Evolutionary conservation across 1,140 invertebrate genomes (phyloP), one percentile per base, ranked within the genome.

Genomic region (Formica exsecta): DNA sequence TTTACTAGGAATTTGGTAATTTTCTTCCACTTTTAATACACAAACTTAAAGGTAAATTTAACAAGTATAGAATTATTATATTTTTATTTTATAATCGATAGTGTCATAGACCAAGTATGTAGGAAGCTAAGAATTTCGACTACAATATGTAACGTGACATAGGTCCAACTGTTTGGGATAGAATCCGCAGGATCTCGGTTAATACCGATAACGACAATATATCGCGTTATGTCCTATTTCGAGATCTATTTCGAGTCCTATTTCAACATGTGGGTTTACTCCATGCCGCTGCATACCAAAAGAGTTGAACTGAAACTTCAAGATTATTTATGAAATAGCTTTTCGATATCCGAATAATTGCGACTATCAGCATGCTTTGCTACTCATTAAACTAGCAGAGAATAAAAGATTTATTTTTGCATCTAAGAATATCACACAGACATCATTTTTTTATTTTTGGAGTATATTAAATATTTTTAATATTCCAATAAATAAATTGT

Each of bases 121-220:
- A 36, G 41, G 29, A 66, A 77, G 25, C n/a, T 61, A 66, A 77
- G 29, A 66, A 77, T 51, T 77, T 77, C 75, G 36, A 77, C 61
- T 66, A 32, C 41, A 51, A 77, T 77, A 44, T 66, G 75, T 48
- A 77, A 77, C 36, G 61, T 13, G 61, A 65, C 66, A 77, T 66
- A 36, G 41, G 3, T 22, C 19, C 41, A 77, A 77, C 25, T 66
- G 75, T 77, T 77, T 44, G 75, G 36, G 41, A 51, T 66, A 44
- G 38, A 62, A 77, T 51, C 61, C 61, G 29, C 75, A 77, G 75
- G 61, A 77, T 77, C 66, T 77, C 75, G 19, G 41, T 77, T 77
- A 77, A 77, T 66, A 44, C 16, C 75, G 75, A 77, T 77, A 77
- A 77, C 61, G 75, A 77, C 25, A 77, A 36, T 77, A 66, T 66